These are phyloP conservation scores for Plumapathes pennacea DNA, from an alignment of 92 coral and sea anemone species.

Conservation along the genomic window DNA sequence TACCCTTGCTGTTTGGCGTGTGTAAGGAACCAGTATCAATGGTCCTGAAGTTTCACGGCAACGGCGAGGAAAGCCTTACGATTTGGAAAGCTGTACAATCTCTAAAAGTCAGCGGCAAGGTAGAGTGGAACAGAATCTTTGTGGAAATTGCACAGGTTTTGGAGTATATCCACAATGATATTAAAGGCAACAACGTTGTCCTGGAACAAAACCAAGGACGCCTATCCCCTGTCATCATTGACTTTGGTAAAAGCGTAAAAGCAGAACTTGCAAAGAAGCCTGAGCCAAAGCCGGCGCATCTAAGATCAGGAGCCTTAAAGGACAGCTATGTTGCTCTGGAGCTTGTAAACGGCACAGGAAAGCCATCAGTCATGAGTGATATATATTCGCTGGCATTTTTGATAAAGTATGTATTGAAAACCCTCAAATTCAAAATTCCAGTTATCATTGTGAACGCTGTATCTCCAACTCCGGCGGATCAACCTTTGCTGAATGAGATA, in stretches of 20 bases:
- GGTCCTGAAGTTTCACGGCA: conserved; percentile 43
- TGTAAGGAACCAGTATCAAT: conserved; percentile 13
- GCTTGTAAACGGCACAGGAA: conserved; percentile 24
- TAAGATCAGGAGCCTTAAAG: conserved; percentile 1
- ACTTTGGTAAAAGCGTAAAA: background rate
- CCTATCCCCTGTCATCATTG: background rate
- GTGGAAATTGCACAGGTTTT: conserved; percentile 23
- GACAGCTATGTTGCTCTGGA: conserved; percentile 18
- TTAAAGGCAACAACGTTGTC: conserved; percentile 37
- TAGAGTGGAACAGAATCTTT: conserved; percentile 33
- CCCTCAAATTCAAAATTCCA: background rate
- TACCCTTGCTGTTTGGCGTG: conserved; percentile 44
- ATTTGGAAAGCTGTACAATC: conserved; percentile 35
- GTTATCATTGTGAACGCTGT: background rate
- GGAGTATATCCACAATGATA: conserved; percentile 20
- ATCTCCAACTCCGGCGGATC: background rate
- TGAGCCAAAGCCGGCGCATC: background rate
- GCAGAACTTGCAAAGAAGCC: background rate
- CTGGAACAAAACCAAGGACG: background rate
- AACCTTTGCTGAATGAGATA: background rate
- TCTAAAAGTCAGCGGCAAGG: background rate
- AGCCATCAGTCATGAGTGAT: conserved; percentile 19
- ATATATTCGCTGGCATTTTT: conserved; percentile 18
- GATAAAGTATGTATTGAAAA: conserved; percentile 4
- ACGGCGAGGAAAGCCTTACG: conserved; percentile 16